phyloP scores from a whole-genome alignment of 2,888 invertebrate species.

The Scaeva pyrastri region DNA sequence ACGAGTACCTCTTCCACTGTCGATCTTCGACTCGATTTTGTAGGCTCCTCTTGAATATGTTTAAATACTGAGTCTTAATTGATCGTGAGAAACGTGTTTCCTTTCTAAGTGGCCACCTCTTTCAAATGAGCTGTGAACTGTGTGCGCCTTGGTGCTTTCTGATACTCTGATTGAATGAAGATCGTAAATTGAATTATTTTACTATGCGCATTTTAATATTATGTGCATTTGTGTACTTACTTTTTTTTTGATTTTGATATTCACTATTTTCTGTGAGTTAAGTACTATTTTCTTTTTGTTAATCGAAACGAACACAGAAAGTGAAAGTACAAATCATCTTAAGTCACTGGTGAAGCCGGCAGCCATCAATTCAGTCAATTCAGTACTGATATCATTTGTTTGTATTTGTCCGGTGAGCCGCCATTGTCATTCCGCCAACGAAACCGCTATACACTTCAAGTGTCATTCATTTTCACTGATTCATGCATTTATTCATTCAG shows the following conservation, averaged over 20 bases:
- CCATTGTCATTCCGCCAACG: slow-evolving; percentile 36
- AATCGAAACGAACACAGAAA: slow-evolving; percentile 35
- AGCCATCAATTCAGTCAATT: slow-evolving; percentile 42
- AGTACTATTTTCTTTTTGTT: slow-evolving; percentile 22
- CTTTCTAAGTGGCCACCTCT: slow-evolving; percentile 71
- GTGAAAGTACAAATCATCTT: slow-evolving; percentile 76
- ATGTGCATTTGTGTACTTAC: not conserved
- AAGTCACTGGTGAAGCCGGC: slow-evolving; percentile 62
- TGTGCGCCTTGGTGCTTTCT: slow-evolving; percentile 8
- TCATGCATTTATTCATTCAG: slow-evolving; percentile 40
- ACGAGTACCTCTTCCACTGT: slow-evolving; percentile 18
- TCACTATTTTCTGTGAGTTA: slow-evolving; percentile 22
- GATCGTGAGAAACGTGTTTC: slow-evolving; percentile 75
- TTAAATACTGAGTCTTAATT: slow-evolving; percentile 54
- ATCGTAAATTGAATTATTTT: slow-evolving; percentile 74
- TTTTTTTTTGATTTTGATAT: slow-evolving; percentile 10
- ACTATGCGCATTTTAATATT: slow-evolving; percentile 63
- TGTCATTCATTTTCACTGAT: slow-evolving; percentile 33
- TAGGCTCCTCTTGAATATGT: not conserved
- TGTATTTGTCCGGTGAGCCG: slow-evolving; percentile 53
- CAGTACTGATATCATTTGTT: slow-evolving; percentile 57
- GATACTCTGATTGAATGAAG: slow-evolving; percentile 50
- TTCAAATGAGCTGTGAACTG: slow-evolving; percentile 71
- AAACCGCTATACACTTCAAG: slow-evolving; percentile 48
- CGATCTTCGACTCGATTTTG: too few relatives aligned